phyloP scores from a whole-genome alignment of 2,113 vertebrate species.

The Copsychus sechellarum region DNA sequence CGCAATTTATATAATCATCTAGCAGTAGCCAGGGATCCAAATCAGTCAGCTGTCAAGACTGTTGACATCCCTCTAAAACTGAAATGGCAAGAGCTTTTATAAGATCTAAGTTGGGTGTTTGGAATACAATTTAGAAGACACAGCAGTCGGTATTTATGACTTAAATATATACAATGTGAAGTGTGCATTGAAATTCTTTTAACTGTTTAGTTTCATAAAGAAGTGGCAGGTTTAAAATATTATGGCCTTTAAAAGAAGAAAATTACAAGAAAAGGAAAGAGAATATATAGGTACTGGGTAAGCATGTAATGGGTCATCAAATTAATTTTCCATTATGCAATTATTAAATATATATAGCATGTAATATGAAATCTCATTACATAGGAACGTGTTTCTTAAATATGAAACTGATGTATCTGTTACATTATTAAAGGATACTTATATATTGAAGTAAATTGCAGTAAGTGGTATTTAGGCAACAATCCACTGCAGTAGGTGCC shows the following conservation, averaged over 20 bases:
- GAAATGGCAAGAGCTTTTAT: neutral
- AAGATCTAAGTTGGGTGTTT: neutral
- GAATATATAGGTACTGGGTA: neutral
- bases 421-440: neutral
- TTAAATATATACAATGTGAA: neutral
- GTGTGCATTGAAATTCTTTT: neutral
- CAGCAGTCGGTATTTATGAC: neutral
- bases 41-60: neutral
- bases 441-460: neutral
- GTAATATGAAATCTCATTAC: neutral
- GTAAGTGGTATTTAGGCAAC: neutral
- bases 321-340: neutral
- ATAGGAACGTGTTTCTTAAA: neutral
- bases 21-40: neutral
- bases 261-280: neutral
- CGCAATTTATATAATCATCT: neutral
- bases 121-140: neutral
- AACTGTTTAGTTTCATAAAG: neutral
- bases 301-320: neutral
- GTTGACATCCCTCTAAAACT: neutral
- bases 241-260: neutral
- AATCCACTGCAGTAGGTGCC: neutral
- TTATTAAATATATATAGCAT: neutral
- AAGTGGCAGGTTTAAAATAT: neutral
- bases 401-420: neutral